Conservation (phyloP, 2,888 invertebrate genomes). For the Fissipunctia ypsillon region DNA sequence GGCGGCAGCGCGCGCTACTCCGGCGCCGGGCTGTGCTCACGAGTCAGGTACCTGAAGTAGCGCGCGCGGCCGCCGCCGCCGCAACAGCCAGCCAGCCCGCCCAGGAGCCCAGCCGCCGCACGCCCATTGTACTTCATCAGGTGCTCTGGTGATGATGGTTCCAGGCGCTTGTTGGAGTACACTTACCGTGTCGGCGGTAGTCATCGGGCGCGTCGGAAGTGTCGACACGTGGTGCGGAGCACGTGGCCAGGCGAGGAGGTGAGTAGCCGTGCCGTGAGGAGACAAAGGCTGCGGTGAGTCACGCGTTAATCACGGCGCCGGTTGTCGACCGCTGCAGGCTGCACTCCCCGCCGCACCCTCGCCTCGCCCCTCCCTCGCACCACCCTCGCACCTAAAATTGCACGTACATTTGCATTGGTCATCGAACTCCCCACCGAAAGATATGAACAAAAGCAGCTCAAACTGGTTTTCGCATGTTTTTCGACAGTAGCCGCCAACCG, state of each 20-base stretch:
- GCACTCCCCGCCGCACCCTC: constrained; percentile 75
- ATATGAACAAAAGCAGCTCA: constrained; percentile 86
- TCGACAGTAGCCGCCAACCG: constrained; percentile 77
- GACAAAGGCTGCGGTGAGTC: constrained; percentile 87
- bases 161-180: constrained; percentile 99
- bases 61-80: constrained; percentile 94
- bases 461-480: constrained; percentile 88
- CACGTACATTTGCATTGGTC: constrained; percentile 86
- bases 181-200: constrained; percentile 96
- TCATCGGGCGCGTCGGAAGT: constrained; percentile 77
- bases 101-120: constrained; percentile 92
- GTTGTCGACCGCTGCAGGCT: constrained; percentile 84
- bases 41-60: constrained; percentile 99
- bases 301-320: constrained; percentile 79
- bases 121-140: constrained; percentile 99
- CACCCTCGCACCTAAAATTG: constrained; percentile 85
- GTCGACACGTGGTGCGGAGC: constrained; percentile 72
- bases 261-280: constrained; percentile 72
- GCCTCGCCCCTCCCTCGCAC: constrained; percentile 76
- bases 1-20: constrained; percentile 95
- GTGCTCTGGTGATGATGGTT: constrained; percentile 98
- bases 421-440: constrained; percentile 86
- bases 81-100: constrained; percentile 52
- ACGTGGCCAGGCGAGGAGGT: constrained; percentile 74
- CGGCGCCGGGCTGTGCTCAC: constrained; percentile 95